A percentile compares a stretch with the other conserved stretches of the same genome.
Conservation (phyloP, 2,797 vertebrate species). For the Micromesistius poutassou region DNA sequence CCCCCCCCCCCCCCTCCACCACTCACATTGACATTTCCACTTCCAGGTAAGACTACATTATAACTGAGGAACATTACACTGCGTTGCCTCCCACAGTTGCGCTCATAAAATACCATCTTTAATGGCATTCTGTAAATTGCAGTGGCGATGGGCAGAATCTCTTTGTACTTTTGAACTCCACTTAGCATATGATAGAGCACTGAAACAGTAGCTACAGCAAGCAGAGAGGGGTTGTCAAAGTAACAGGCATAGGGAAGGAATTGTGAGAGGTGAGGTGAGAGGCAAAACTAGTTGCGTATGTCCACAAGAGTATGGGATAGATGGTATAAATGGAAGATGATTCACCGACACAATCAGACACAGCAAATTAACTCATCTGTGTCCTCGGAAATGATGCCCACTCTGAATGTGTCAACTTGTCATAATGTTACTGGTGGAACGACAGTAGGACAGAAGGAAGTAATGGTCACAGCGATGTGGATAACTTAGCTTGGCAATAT, state of each 20-base stretch:
- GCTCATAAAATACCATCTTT: neutral
- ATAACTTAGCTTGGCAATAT: neutral
- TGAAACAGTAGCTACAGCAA: neutral
- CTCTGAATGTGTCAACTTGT: too few species aligned
- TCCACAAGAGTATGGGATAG: neutral
- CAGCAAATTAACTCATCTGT: neutral
- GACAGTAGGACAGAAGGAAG: too few species aligned
- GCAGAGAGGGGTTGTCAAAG: neutral
- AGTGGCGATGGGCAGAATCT: constrained; percentile 12
- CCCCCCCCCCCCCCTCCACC: neutral
- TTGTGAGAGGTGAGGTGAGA: neutral
- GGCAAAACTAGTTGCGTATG: neutral
- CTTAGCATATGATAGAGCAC: neutral
- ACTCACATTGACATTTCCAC: neutral
- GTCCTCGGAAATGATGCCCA: too few species aligned
- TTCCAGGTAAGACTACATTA: neutral
- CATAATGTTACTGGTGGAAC: too few species aligned
- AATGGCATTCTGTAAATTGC: constrained; percentile 16
- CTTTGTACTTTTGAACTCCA: neutral
- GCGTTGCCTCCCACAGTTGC: neutral
- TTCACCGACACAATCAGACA: neutral
- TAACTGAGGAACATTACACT: neutral
- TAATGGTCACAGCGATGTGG: neutral
- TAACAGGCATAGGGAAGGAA: neutral
- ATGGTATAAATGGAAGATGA: neutral